Conservation (phyloP, 2,797 vertebrate species). For the Esox masquinongy region DNA sequence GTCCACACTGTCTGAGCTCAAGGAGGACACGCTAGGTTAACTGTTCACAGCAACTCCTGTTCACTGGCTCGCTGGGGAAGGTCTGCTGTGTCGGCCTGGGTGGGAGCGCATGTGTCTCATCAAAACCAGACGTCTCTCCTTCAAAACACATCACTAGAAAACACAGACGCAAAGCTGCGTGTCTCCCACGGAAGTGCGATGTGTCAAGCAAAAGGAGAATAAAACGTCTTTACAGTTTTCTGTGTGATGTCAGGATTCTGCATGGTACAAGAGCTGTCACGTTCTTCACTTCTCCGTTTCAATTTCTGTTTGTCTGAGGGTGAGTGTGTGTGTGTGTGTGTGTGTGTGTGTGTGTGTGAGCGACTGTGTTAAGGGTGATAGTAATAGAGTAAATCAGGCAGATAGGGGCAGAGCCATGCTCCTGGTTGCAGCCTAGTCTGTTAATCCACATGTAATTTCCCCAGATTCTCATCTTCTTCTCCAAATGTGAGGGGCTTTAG, state of each 20-base stretch:
- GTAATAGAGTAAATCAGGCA: constrained; percentile 41
- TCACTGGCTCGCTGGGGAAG: background rate
- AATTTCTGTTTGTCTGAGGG: background rate
- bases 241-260: background rate
- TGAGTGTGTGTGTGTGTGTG: too few relatives aligned
- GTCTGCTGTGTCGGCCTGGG: background rate
- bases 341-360: constrained; percentile 6
- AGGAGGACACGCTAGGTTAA: background rate
- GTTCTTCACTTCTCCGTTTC: background rate
- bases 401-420: constrained; percentile 30
- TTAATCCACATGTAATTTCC: constrained; percentile 56
- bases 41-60: background rate
- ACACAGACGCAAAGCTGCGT: background rate
- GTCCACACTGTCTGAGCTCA: background rate
- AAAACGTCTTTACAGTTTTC: background rate
- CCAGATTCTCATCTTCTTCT: constrained; percentile 49
- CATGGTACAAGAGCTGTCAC: constrained; percentile 2
- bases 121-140: background rate
- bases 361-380: constrained; percentile 8
- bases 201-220: background rate
- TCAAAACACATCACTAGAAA: background rate
- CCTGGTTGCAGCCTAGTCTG: constrained; percentile 26
- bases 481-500: constrained; percentile 57
- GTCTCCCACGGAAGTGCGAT: background rate
- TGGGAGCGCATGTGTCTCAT: background rate